Base-by-base conservation (phyloP, 2,113 vertebrate species). In the Nematolebias whitei region DNA sequence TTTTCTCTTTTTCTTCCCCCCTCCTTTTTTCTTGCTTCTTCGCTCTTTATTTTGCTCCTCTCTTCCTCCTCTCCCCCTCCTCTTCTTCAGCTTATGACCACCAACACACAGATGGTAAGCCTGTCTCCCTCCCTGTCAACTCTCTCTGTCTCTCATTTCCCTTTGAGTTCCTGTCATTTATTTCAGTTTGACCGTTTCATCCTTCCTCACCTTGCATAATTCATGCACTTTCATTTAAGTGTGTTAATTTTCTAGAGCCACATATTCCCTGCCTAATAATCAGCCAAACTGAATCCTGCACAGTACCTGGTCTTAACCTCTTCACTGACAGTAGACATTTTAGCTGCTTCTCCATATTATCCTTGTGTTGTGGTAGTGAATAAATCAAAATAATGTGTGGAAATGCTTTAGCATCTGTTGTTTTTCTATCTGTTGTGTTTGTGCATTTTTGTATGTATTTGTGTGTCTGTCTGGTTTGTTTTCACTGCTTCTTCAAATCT, bases 81-180 rank as follows among this genome's bases (percentile, higher is more conserved):
- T 59, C 91, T 91, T 94, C 92, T 93, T 95, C 95, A 99, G 97
- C 94, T 97, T 93, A 94, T 97, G 97, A 95, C 96, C 92, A 92
- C 95, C 96, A 98, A 93, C 96, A 95, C 95, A 82, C 95, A 98
- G 89, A 95, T 96, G 97, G 97, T 99, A 99, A 99, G 97, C 94
- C 91, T 91, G 80, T 90, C 91, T 91, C 89, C 85, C 83, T 92
- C 89, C 83, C 91, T 90, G 68, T 89, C 88, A 61, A 84, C 90
- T 88, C 86, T 86, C 81, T 88, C 86, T 87, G 77, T 85, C 85
- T 83, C 66, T 81, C 58, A 78, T 68, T 15, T 76, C 76, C 76
- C 12, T 45, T 29, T 77, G 85, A 50, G 76, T 83, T 73, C 78
- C 80, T 78, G 80, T 87, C 68, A 71, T 79, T 71, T 60, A 68